These are phyloP conservation scores for Brachionus calyciflorus DNA, from an alignment of 1,140 invertebrate species.

Conservation along the genomic window DNA sequence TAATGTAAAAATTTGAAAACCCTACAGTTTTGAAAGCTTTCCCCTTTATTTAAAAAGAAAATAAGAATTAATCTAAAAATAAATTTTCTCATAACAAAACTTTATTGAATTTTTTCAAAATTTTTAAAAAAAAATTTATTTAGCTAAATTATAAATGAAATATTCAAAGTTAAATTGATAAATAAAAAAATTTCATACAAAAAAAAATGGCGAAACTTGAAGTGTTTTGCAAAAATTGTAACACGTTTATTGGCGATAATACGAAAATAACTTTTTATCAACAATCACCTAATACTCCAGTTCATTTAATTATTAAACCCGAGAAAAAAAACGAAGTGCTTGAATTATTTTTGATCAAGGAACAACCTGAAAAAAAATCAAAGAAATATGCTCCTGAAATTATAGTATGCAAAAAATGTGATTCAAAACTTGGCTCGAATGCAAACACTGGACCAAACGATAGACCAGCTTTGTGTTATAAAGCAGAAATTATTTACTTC, in stretches of 20 bases:
- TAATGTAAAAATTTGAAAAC: no score
- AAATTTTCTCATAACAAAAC: no score
- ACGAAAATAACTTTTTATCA: not conserved
- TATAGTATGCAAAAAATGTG: constrained; percentile 21
- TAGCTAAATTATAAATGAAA: no score
- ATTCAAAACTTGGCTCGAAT: not conserved
- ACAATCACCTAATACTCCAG: not conserved
- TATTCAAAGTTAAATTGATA: not conserved
- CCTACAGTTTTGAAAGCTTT: no score
- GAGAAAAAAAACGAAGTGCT: not conserved
- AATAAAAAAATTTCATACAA: not conserved
- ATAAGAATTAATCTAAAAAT: no score
- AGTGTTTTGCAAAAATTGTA: not conserved
- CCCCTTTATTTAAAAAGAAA: no score
- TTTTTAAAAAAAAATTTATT: no score
- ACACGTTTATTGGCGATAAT: not conserved
- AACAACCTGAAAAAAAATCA: constrained; percentile 25
- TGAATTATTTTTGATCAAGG: not conserved
- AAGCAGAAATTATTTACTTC: not conserved
- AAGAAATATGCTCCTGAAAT: constrained; percentile 1
- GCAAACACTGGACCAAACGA: constrained; percentile 8
- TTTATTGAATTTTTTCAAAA: no score
- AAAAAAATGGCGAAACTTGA: constrained; percentile 22
- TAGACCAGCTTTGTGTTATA: not conserved
- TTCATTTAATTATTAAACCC: not conserved